Base-by-base conservation (phyloP, 1,140 invertebrate species). In the Diachasmimorpha longicaudata region DNA sequence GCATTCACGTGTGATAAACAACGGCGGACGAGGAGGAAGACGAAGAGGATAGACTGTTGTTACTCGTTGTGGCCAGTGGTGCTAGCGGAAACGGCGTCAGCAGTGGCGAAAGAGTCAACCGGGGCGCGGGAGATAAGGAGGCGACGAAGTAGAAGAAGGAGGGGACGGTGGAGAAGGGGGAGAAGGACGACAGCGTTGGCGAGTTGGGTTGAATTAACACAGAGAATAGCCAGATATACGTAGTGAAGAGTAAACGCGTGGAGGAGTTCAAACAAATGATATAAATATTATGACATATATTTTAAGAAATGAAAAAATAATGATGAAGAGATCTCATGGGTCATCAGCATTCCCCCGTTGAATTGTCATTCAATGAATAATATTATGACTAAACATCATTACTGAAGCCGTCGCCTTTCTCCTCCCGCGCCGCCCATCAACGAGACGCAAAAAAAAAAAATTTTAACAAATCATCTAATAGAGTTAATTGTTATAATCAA, bases 81-180 rank as follows among this genome's bases (percentile, higher is more conserved):
- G 46, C 19, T 42, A 71, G 37, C 69, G 58, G 37, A 72, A 70
- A 75, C 72, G 55, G 55, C 55, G 58, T 68, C 44, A 46, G 37
- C 19, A 67, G 58, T 74, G 69, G 77, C 69, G 23, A 55, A 58
- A 44, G 42, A 72, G 14, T 58, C 67, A 48, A 71, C 46, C 39
- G 69, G 52, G 52, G 52, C 67, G 44, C 67, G 36, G 58, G 72
- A 74, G 72, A 74, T 74, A 75, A 74, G 48, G 21, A 68, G 72
- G 67, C 55, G 73, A 58, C 55, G 58, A 75, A 74, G 71, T 21
- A 55, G 76, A 77, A 74, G 46, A 74, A 69, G 72, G 39, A 71
- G 48, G 39, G 19, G 52, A 14, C 13, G 23, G n/a, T 16, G n/a
- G 21, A 44, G 31, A 77, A 52, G 77, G 76, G 66, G 77, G 42